phyloP scores from a whole-genome alignment of 2,797 vertebrate genomes.

The Clarias laeviceps region DNA sequence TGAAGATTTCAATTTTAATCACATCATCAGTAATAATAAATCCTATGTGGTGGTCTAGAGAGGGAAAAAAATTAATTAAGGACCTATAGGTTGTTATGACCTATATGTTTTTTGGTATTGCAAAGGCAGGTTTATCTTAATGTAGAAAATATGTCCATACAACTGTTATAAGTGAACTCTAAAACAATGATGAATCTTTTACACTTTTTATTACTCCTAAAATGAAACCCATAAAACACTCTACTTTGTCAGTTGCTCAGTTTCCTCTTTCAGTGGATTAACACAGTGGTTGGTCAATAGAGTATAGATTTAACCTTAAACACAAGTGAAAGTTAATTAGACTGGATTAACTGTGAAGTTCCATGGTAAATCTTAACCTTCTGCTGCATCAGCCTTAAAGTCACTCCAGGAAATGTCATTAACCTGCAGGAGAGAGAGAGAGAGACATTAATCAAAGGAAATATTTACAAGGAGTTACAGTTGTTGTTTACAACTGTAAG shows the following conservation, averaged over 20 bases:
- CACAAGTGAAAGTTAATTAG: constrained; percentile 30
- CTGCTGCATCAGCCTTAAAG: constrained; percentile 32
- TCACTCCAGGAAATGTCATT: constrained; percentile 59
- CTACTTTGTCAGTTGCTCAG: not conserved
- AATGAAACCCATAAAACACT: constrained; percentile 11
- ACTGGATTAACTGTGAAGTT: constrained; percentile 50
- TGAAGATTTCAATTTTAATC: too few relatives aligned
- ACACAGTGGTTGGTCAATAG: not conserved
- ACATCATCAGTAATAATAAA: too few relatives aligned
- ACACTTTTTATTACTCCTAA: constrained; percentile 13
- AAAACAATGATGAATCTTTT: not conserved
- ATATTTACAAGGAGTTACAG: not conserved
- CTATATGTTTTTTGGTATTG: too few relatives aligned
- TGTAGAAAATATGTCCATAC: not conserved
- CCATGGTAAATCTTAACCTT: constrained; percentile 56
- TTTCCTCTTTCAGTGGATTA: not conserved
- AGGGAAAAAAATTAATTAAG: too few relatives aligned
- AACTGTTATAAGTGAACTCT: too few relatives aligned
- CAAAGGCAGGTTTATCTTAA: too few relatives aligned
- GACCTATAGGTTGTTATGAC: too few relatives aligned
- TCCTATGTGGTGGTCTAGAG: too few relatives aligned
- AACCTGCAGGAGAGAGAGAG: constrained; percentile 43
- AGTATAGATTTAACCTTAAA: constrained; percentile 4
- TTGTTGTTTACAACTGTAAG: not conserved
- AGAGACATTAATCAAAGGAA: not conserved